Conservation (phyloP, 2,113 vertebrate species). For the Osmerus eperlanus region DNA sequence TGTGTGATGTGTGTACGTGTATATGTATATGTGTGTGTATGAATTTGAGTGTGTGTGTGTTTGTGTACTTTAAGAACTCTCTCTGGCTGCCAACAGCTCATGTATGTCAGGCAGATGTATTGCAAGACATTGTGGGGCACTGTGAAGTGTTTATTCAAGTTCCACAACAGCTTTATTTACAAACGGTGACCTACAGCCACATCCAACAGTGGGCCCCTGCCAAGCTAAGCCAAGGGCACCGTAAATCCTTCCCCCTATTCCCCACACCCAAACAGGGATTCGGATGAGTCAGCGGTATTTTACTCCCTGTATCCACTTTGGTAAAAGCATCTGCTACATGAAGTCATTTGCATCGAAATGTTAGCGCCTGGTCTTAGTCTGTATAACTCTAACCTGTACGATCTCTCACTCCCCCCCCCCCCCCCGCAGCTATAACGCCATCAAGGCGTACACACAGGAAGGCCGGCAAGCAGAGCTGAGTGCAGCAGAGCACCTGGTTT, state of each 20-base stretch:
- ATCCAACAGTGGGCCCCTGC: no score
- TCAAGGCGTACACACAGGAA: constrained; percentile 83
- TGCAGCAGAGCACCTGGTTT: constrained; percentile 77
- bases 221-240: no score
- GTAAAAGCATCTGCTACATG: no score
- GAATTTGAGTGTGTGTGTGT: constrained; percentile 4
- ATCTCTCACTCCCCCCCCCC: background rate
- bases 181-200: no score
- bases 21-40: constrained; percentile 7
- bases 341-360: no score
- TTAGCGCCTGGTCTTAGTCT: background rate
- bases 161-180: no score
- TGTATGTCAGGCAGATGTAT: background rate
- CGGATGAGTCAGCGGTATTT: no score
- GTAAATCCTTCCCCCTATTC: no score
- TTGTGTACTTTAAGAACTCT: background rate
- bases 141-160: background rate
- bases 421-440: constrained; percentile 80
- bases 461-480: constrained; percentile 72
- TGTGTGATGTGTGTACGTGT: background rate
- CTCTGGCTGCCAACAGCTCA: background rate
- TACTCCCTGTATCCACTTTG: background rate
- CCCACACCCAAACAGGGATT: no score
- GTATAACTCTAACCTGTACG: background rate
- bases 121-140: no score